phyloP scores from a whole-genome alignment of 2,888 invertebrate genomes.

The Nysson spinosus region DNA sequence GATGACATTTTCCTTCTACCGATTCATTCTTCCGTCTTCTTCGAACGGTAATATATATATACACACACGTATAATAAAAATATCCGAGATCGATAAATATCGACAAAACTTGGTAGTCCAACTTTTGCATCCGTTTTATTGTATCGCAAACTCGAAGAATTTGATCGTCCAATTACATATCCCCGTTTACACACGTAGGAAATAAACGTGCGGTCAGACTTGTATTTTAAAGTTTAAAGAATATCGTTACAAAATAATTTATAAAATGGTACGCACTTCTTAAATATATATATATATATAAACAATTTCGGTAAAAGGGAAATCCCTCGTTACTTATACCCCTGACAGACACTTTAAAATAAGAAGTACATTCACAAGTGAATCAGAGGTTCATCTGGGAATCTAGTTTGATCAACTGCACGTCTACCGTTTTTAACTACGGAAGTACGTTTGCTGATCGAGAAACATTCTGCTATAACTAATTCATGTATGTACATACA shows the following conservation, averaged over 20 bases:
- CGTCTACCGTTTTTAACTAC: conserved; percentile 7
- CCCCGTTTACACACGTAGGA: not conserved
- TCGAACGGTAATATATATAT: too few species aligned
- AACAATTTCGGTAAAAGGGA: conserved; percentile 13
- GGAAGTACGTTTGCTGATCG: conserved; percentile 12
- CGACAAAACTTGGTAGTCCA: not conserved
- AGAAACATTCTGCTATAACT: conserved; percentile 17
- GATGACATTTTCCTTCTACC: conserved; percentile 4
- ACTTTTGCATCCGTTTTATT: not conserved
- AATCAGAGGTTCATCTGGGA: not conserved
- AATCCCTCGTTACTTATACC: conserved; percentile 23
- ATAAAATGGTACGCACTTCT: conserved; percentile 10
- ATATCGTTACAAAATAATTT: not conserved
- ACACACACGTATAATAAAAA: not conserved
- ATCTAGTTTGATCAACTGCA: conserved; percentile 14
- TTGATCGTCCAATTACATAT: not conserved
- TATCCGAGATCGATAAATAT: not conserved
- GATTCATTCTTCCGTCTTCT: not conserved
- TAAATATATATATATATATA: conserved; percentile 14
- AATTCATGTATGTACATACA: conserved; percentile 28
- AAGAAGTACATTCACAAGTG: conserved; percentile 14
- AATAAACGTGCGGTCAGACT: not conserved
- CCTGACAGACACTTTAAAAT: conserved; percentile 11
- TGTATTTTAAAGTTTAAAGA: too few species aligned
- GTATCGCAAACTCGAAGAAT: not conserved